Evolutionary conservation across 2,797 vertebrate genomes (phyloP), one percentile per base, ranked within the genome.

Genomic region (Chromobotia macracanthus): DNA sequence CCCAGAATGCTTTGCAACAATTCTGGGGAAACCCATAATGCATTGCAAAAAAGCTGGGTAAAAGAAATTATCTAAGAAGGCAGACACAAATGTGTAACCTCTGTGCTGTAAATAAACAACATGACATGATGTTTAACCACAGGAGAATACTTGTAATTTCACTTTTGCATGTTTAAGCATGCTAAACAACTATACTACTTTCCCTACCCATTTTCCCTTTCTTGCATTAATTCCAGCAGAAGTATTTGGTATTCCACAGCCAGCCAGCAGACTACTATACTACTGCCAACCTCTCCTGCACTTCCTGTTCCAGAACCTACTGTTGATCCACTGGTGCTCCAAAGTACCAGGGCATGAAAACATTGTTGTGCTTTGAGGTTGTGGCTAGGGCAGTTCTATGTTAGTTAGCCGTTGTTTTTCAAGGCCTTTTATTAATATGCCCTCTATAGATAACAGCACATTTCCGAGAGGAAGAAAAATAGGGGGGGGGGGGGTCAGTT

Each of bases 401-500:
- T 85, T 70, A 53, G 60, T 13, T 60, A 80, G 74, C 84, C 71
- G 82, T 85, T 84, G 84, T 89, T 91, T 88, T 87, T 87, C 74
- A 78, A 75, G 4, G 79, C 80, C 86, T 90, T 89, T 88, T 88
- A 90, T 92, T 91, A 91, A 92, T 89, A 91, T 63, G 72, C 81
- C 56, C 65, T 82, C 80, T 87, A 80, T 87, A 84, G 91, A 94
- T 92, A 93, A 93, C 84, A 38, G 11, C 48, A 87, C 84, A 90
- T 91, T 93, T 93, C 91, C 91, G 90, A 87, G 53, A 84, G 86
- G 85, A 90, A 92, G 84, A 85, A 88, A 91, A 91, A 92, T 72
- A 86, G 89, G 89, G 89, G 90, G 90, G 86, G 89, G 89, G 89
- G 90, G 90, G 86, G 79, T 71, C 31, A 44, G 21, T 60, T 44